Conservation (phyloP, 2,797 vertebrate species). For the Gila robusta region DNA sequence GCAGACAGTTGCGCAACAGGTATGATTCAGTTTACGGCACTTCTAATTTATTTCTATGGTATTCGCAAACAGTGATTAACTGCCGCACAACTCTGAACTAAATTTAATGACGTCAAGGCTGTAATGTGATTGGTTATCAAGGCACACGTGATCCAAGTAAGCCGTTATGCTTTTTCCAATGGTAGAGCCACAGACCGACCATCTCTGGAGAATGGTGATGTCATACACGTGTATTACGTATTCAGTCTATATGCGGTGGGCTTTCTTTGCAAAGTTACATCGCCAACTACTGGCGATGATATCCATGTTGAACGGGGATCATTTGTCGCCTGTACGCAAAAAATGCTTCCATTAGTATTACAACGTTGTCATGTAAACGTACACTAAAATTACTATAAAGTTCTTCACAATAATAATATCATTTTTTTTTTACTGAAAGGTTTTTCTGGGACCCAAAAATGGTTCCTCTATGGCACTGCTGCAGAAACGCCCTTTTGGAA, state of each 20-base stretch:
- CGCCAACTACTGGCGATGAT: no score
- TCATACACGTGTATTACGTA: background rate
- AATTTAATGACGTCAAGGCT: background rate
- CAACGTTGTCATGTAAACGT: background rate
- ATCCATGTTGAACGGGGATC: no score
- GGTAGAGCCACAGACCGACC: background rate
- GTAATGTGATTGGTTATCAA: background rate
- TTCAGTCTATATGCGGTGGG: background rate
- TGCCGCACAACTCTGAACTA: no score
- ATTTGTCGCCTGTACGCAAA: no score
- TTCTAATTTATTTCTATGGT: no score
- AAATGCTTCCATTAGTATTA: background rate
- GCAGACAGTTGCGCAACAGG: no score
- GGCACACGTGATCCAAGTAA: background rate
- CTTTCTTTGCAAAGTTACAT: background rate
- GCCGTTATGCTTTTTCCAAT: no score
- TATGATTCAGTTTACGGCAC: no score
- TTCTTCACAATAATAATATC: background rate
- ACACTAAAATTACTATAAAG: background rate
- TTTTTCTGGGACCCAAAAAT: background rate
- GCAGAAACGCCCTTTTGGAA: background rate
- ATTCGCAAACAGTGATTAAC: no score
- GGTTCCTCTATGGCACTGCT: background rate
- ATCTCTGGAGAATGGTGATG: background rate
- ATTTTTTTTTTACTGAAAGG: background rate